Evolutionary conservation across 2,113 vertebrate species (phyloP), one percentile per base, ranked within the genome.

Genomic region (Tauraco erythrolophus): DNA sequence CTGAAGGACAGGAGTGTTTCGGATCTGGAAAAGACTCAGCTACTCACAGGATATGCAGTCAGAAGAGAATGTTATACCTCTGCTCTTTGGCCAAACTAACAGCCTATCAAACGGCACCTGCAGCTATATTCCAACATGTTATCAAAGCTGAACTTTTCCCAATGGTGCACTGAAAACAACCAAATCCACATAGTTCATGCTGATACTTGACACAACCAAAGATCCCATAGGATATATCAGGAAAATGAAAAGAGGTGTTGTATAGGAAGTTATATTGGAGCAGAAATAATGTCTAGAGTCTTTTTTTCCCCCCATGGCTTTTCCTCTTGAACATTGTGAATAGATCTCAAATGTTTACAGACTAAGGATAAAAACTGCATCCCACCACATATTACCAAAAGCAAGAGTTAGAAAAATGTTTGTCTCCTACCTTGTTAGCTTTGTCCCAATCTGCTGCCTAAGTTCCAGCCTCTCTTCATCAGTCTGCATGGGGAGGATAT

Each of bases 401-500:
- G 10, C 8, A 61, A 43, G 33, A 66, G 19, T 27, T 19, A 72
- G 78, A 65, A 64, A 87, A 91, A 10, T 1, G 7, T 39, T 70
- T 45, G 8, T 22, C 11, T 60, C 98, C 95, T 97, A 99, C 99
- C 99, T 98, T 93, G 99, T 99, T 83, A 99, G 99, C 97, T 99
- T 99, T 96, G 99, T 99, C 95, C 99, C 99, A 39, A 99, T 99
- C 97, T 99, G 99, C 97, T 99, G 99, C 96, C 99, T 98, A 56
- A 99, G 98, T 96, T 99, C 99, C 2, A 99, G 98, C 41, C 99
- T 98, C 96, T 99, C 99, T 61, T 99, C 99, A 33, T 99, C 99
- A 0, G 99, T 99, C 98, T 99, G 99, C 98, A 99, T 98, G 80
- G 99, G 99, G 43, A 99, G 98, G 97, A 99, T 99, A 97, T 99